Conservation (phyloP, 2,888 invertebrate species). For the Phyllotreta striolata region DNA sequence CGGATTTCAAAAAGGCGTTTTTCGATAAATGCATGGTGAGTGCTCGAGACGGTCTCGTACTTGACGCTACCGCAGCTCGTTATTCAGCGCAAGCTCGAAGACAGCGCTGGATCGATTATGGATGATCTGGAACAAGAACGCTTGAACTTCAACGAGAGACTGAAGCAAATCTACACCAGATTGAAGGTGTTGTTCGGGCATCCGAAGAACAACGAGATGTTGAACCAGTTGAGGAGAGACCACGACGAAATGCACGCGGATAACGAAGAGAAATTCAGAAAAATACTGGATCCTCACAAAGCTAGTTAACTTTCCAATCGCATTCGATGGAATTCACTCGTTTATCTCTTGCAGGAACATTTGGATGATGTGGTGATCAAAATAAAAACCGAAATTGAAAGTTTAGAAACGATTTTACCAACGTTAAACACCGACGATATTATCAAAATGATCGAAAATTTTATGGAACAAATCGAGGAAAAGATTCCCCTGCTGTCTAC, state of each 20-base stretch:
- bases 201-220: slow-evolving; percentile 48
- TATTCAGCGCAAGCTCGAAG: slow-evolving; percentile 17
- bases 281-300: slow-evolving; percentile 23
- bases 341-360: slow-evolving; percentile 20
- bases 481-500: slow-evolving; percentile 4
- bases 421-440: slow-evolving; percentile 23
- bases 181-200: slow-evolving; percentile 54
- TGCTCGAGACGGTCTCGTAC: not conserved
- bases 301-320: not conserved
- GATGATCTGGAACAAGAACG: slow-evolving; percentile 30
- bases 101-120: slow-evolving; percentile 18
- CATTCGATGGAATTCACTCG: not conserved
- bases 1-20: slow-evolving; percentile 23
- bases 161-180: slow-evolving; percentile 45
- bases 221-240: slow-evolving; percentile 47
- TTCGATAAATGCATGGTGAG: slow-evolving; percentile 16
- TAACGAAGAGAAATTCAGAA: slow-evolving; percentile 20
- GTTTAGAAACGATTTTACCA: slow-evolving; percentile 3
- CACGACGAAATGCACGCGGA: slow-evolving; percentile 41
- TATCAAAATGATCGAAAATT: slow-evolving; percentile 16
- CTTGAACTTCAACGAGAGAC: slow-evolving; percentile 27
- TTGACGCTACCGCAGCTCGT: not conserved
- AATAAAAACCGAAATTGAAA: slow-evolving; percentile 15
- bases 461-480: slow-evolving; percentile 11
- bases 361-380: slow-evolving; percentile 12